These are phyloP conservation scores for Champsocephalus gunnari DNA, from an alignment of 2,797 vertebrate species.

Conservation along the genomic window DNA sequence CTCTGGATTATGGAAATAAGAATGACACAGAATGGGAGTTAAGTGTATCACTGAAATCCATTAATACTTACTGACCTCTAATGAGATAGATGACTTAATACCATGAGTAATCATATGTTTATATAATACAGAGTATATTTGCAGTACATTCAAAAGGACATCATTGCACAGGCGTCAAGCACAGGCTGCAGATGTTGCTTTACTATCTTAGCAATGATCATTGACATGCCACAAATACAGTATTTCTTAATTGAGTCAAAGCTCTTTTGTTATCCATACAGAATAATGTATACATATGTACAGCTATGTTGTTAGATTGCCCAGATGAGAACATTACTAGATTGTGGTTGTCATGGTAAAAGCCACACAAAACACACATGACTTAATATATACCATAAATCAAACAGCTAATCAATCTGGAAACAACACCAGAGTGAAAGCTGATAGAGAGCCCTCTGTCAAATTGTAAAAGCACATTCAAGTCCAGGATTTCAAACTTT, in stretches of 20 bases:
- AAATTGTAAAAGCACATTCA: slow-evolving; percentile 81
- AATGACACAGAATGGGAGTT: slow-evolving; percentile 1
- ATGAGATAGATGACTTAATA: slow-evolving; percentile 20
- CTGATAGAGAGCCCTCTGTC: slow-evolving; percentile 83
- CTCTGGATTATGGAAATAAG: background rate
- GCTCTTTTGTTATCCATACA: slow-evolving; percentile 32
- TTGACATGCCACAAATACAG: slow-evolving; percentile 65
- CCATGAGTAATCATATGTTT: slow-evolving; percentile 25
- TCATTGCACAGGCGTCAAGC: slow-evolving; percentile 51
- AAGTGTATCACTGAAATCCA: slow-evolving; percentile 13
- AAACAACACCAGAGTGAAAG: slow-evolving; percentile 71
- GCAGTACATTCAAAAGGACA: slow-evolving; percentile 68
- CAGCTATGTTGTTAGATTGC: slow-evolving; percentile 44
- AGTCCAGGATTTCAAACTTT: slow-evolving; percentile 73
- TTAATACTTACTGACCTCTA: slow-evolving; percentile 15
- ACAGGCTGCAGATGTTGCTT: slow-evolving; percentile 47
- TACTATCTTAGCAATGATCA: slow-evolving; percentile 46
- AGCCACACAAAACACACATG: slow-evolving; percentile 56
- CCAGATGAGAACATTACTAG: slow-evolving; percentile 44
- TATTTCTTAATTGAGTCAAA: slow-evolving; percentile 46
- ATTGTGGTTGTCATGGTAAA: slow-evolving; percentile 41
- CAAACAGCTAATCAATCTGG: slow-evolving; percentile 66
- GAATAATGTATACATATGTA: slow-evolving; percentile 55
- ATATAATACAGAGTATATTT: slow-evolving; percentile 48
- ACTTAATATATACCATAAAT: slow-evolving; percentile 39